These are phyloP conservation scores for Hylaea fasciaria DNA, from an alignment of 2,888 invertebrate species.

Conservation along the genomic window DNA sequence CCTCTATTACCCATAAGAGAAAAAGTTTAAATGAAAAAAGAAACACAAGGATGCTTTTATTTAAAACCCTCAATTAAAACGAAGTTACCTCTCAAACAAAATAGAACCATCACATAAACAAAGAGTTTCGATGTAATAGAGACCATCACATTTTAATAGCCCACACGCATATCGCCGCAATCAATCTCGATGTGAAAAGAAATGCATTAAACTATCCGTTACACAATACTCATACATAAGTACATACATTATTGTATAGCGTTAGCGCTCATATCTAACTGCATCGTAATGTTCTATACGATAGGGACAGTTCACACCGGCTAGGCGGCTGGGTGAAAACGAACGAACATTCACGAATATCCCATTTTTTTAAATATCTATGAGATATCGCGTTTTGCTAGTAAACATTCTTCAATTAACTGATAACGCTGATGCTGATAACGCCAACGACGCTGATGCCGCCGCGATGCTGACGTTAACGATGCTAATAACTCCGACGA, in stretches of 20 bases:
- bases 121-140: constrained; percentile 17
- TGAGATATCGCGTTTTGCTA: too few relatives aligned
- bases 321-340: not conserved
- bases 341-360: constrained; percentile 1
- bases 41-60: too few relatives aligned
- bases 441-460: too few relatives aligned
- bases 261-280: not conserved
- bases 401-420: too few relatives aligned
- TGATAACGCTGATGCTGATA: too few relatives aligned
- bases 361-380: too few relatives aligned
- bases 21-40: too few relatives aligned
- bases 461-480: too few relatives aligned
- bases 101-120: constrained; percentile 13
- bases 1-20: too few relatives aligned
- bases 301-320: constrained; percentile 15
- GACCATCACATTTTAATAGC: constrained; percentile 35
- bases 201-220: constrained; percentile 47
- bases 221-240: constrained; percentile 22
- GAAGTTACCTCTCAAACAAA: not conserved
- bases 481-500: too few relatives aligned
- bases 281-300: constrained; percentile 4
- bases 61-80: too few relatives aligned
- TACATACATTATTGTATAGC: too few relatives aligned
- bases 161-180: constrained; percentile 43
- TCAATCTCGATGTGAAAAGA: constrained; percentile 56